Conservation (phyloP, 2,888 invertebrate genomes). For the Eupithecia inturbata region DNA sequence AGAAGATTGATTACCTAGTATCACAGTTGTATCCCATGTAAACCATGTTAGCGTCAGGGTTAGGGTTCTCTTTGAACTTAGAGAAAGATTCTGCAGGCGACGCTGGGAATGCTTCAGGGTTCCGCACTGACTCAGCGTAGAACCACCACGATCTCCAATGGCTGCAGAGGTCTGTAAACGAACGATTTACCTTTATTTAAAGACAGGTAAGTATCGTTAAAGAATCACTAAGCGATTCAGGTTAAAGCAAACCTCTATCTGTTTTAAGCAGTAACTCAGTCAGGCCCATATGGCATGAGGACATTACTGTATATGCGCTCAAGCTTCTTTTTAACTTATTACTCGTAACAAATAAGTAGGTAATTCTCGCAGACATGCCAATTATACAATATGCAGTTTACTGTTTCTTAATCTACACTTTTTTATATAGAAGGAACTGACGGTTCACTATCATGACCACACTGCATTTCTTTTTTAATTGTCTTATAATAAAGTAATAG, state of each 20-base stretch:
- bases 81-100: slow-evolving; percentile 82
- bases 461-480: too few relatives aligned
- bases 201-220: not conserved
- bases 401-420: too few relatives aligned
- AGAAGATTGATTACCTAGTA: slow-evolving; percentile 57
- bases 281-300: not conserved
- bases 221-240: not conserved
- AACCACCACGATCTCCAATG: slow-evolving; percentile 86
- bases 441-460: too few relatives aligned
- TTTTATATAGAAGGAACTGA: too few relatives aligned
- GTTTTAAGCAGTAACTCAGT: not conserved
- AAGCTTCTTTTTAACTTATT: not conserved
- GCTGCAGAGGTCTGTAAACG: slow-evolving; percentile 82
- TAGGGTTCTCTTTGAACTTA: slow-evolving; percentile 82
- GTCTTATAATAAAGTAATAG: too few relatives aligned
- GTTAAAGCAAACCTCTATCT: not conserved
- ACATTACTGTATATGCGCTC: not conserved
- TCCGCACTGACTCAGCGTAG: slow-evolving; percentile 84
- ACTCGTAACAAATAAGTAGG: not conserved
- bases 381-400: too few relatives aligned
- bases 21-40: slow-evolving; percentile 79
- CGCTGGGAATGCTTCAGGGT: slow-evolving; percentile 80
- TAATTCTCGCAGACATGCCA: too few relatives aligned
- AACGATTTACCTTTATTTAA: not conserved
- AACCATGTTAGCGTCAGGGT: slow-evolving; percentile 74